Conservation (phyloP, 2,888 invertebrate genomes). For the Lasioglossum leucozonium region DNA sequence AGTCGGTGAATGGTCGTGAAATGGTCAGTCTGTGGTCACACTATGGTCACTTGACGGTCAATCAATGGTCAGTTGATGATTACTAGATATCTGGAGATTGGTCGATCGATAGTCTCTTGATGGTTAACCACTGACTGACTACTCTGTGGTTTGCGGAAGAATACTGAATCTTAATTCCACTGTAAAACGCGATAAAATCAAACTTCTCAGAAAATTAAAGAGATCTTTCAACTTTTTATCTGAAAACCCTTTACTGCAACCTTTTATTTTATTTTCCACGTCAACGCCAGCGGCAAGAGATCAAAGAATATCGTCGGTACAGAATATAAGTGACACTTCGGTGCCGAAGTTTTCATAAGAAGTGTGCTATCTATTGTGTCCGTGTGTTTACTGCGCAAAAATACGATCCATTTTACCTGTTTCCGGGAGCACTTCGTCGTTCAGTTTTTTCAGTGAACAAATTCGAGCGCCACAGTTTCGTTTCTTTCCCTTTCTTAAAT, state of each 20-base stretch:
- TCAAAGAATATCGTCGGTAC: too few relatives aligned
- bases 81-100: background rate
- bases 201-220: background rate
- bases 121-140: background rate
- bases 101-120: background rate
- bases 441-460: background rate
- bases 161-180: background rate
- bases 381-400: background rate
- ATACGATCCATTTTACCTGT: background rate
- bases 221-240: background rate
- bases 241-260: background rate
- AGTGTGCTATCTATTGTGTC: background rate
- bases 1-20: background rate
- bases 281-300: too few relatives aligned
- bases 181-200: background rate
- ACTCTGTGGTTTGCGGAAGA: background rate
- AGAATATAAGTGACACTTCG: too few relatives aligned
- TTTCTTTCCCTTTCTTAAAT: background rate
- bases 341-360: background rate
- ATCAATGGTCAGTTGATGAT: slow-evolving; percentile 5
- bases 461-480: background rate
- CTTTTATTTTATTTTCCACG: background rate
- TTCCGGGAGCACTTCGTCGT: background rate
- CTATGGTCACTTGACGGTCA: background rate
- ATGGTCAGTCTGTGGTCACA: background rate